Percentiles rank a stretch among this genome's conserved stretches.
These are phyloP conservation scores for Gopherus flavomarginatus DNA, from an alignment of 2,113 vertebrate genomes.

Conservation along the genomic window DNA sequence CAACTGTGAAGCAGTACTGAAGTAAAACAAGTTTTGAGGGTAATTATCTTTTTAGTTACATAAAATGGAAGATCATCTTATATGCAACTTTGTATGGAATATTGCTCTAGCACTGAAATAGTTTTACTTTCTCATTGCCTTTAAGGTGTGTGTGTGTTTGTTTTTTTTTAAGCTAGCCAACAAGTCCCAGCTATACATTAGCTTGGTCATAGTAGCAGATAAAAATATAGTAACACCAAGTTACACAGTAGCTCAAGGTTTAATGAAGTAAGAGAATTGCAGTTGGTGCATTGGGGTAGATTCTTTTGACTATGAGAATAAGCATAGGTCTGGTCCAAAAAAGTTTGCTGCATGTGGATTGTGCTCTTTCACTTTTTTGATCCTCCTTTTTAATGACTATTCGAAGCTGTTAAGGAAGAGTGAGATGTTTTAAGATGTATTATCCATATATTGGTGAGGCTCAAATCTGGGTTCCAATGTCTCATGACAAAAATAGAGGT, in stretches of 20 bases:
- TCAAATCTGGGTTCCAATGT: background rate
- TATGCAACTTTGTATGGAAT: background rate
- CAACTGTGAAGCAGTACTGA: background rate
- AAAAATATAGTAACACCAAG: background rate
- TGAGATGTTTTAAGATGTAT: background rate
- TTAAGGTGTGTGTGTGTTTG: background rate
- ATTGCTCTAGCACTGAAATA: background rate
- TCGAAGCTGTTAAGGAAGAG: background rate
- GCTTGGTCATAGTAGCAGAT: background rate
- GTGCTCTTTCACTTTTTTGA: background rate
- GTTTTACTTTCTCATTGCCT: background rate
- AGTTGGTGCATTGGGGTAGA: background rate
- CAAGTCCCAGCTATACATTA: background rate
- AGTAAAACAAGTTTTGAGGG: rapidly evolving
- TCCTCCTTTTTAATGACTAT: background rate
- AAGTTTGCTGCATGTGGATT: background rate
- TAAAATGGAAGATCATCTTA: background rate
- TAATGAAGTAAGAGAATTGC: background rate
- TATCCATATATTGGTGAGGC: background rate
- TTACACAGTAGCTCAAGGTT: background rate
- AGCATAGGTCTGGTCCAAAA: background rate
- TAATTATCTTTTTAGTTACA: background rate
- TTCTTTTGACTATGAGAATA: background rate
- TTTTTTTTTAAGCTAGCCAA: background rate
- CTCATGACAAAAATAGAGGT: background rate